phyloP scores from a whole-genome alignment of 1,140 invertebrate species.

The Pachyrhynchus sulphureomaculatus region DNA sequence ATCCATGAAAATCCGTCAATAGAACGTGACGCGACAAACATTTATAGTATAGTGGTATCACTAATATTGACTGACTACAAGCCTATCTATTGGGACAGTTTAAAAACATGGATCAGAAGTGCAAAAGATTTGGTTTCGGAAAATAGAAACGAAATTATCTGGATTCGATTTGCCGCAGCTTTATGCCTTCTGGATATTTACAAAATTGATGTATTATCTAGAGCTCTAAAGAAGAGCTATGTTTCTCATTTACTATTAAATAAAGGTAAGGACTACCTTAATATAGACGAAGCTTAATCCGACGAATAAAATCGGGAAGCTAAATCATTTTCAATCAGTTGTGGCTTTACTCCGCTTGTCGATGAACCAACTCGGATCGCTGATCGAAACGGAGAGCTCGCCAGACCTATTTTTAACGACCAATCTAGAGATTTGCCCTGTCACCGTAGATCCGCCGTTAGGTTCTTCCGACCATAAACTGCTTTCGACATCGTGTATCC shows the following conservation, averaged over 20 bases:
- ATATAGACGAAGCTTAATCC: too few species aligned
- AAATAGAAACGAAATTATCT: slow-evolving; percentile 49
- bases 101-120: slow-evolving; percentile 52
- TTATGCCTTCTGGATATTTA: slow-evolving; percentile 59
- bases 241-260: slow-evolving; percentile 50
- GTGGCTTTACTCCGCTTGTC: too few species aligned
- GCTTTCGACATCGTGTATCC: too few species aligned
- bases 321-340: too few species aligned
- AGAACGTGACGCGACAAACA: slow-evolving; percentile 42
- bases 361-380: too few species aligned
- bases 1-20: slow-evolving; percentile 47
- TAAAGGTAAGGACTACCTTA: slow-evolving; percentile 37
- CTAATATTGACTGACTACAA: slow-evolving; percentile 60
- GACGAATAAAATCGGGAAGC: too few species aligned
- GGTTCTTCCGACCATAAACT: too few species aligned
- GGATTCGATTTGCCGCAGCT: slow-evolving; percentile 55
- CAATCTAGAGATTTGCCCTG: too few species aligned
- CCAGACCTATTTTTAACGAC: too few species aligned
- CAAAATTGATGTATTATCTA: slow-evolving; percentile 54
- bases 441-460: too few species aligned
- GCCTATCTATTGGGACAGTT: slow-evolving; percentile 56
- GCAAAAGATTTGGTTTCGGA: slow-evolving; percentile 45
- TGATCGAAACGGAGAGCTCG: too few species aligned
- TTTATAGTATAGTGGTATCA: slow-evolving; percentile 55
- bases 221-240: slow-evolving; percentile 55